Conservation (phyloP, 1,140 invertebrate genomes). For the Xylocopa sonorina region DNA sequence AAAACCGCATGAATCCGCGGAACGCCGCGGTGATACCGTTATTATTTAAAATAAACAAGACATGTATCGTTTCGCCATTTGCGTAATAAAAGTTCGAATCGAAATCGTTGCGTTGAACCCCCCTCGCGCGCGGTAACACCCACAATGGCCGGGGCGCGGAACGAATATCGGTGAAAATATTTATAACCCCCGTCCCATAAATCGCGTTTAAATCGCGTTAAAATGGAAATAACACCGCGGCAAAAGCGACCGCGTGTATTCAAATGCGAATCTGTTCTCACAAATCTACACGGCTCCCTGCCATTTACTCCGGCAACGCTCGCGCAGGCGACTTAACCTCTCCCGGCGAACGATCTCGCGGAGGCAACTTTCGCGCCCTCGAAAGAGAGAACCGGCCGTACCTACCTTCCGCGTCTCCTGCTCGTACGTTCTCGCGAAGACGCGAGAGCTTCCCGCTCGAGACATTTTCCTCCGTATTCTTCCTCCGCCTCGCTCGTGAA, state of each 20-base stretch:
- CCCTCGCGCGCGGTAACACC: not conserved
- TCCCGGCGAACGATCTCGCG: not conserved
- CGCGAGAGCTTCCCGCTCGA: not conserved
- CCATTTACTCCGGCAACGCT: not conserved
- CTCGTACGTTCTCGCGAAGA: not conserved
- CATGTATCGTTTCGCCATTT: not conserved
- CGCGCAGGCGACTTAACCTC: not conserved
- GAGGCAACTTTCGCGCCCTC: not conserved
- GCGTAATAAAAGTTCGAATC: not conserved
- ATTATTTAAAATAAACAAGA: slow-evolving; percentile 10
- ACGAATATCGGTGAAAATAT: not conserved
- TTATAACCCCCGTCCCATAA: slow-evolving; percentile 1
- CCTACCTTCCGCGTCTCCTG: not conserved
- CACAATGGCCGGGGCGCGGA: not conserved
- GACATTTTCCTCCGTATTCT: not conserved
- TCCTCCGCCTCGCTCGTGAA: no score
- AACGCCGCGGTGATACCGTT: not conserved
- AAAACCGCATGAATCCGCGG: not conserved
- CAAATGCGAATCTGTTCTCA: slow-evolving; percentile 5
- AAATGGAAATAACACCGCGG: not conserved
- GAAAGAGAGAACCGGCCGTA: not conserved
- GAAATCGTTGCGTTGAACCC: slow-evolving; percentile 1
- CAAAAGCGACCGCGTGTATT: not conserved
- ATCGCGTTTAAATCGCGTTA: slow-evolving; percentile 18
- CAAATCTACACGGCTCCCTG: not conserved